Conservation (phyloP, 2,888 invertebrate species). For the Andrena praecox region DNA sequence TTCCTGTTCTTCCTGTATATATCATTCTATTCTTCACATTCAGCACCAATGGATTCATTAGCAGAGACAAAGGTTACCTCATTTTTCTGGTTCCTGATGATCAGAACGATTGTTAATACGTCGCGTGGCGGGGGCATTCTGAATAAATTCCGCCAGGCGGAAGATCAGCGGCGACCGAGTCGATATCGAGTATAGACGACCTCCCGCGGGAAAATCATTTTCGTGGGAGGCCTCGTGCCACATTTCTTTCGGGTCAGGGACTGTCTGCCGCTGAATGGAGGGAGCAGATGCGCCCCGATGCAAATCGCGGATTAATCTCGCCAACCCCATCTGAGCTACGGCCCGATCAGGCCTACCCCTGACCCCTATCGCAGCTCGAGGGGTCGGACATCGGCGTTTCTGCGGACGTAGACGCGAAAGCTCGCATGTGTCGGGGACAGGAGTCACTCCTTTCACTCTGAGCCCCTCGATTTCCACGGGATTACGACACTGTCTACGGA, state of each 20-base stretch:
- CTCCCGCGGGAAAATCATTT: slow-evolving; percentile 63
- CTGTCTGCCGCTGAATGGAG: slow-evolving; percentile 68
- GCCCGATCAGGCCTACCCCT: slow-evolving; percentile 69
- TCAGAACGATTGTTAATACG: background rate
- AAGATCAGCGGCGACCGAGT: background rate
- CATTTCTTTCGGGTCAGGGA: slow-evolving; percentile 70
- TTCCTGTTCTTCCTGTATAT: too few species aligned
- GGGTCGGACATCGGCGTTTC: slow-evolving; percentile 71
- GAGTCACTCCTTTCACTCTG: slow-evolving; percentile 79
- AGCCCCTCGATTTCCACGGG: slow-evolving; percentile 72
- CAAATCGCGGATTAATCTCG: slow-evolving; percentile 85
- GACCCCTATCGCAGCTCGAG: slow-evolving; percentile 72
- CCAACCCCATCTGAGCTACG: slow-evolving; percentile 77
- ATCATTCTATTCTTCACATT: too few species aligned
- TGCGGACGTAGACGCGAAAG: slow-evolving; percentile 75
- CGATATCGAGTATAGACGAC: background rate
- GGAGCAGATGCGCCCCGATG: slow-evolving; percentile 84
- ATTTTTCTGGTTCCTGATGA: too few species aligned
- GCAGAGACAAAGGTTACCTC: too few species aligned
- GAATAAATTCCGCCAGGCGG: background rate
- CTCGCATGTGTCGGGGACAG: slow-evolving; percentile 80
- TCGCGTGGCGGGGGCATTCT: background rate
- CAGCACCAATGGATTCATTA: too few species aligned
- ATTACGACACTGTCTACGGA: slow-evolving; percentile 72
- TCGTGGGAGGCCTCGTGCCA: slow-evolving; percentile 63